These are phyloP conservation scores for Eupithecia inturbata DNA, from an alignment of 2,888 invertebrate species.

Conservation along the genomic window DNA sequence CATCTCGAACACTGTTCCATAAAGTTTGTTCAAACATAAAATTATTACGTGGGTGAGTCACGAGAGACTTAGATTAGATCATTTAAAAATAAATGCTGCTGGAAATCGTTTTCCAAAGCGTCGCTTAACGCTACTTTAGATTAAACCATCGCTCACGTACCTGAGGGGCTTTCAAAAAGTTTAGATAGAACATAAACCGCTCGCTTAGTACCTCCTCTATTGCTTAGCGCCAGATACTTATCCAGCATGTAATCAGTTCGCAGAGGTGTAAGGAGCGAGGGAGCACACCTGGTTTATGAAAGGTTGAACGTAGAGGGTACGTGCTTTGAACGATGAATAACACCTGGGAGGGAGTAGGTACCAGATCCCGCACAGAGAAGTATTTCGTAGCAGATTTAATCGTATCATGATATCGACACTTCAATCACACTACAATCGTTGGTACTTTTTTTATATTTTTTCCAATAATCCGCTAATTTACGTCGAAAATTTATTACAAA, in stretches of 20 bases:
- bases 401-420: not conserved
- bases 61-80: not conserved
- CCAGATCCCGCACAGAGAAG: not conserved
- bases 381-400: not conserved
- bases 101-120: slow-evolving; percentile 16
- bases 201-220: slow-evolving; percentile 23
- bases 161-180: slow-evolving; percentile 19
- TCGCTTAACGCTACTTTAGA: slow-evolving; percentile 20
- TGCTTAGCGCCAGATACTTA: slow-evolving; percentile 10
- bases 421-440: too few relatives aligned
- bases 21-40: not conserved
- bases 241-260: slow-evolving; percentile 23
- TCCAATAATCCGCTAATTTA: too few relatives aligned
- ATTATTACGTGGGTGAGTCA: not conserved
- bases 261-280: not conserved
- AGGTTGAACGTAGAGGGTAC: not conserved
- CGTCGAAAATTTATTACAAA: not conserved
- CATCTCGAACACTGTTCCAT: not conserved
- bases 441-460: not conserved
- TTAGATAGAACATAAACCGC: slow-evolving; percentile 19
- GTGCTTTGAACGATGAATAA: not conserved
- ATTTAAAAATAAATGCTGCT: slow-evolving; percentile 5
- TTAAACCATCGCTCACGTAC: slow-evolving; percentile 13
- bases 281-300: not conserved
- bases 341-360: not conserved